These are phyloP conservation scores for Periphyllus acericola DNA, from an alignment of 2,888 invertebrate genomes.

Conservation along the genomic window DNA sequence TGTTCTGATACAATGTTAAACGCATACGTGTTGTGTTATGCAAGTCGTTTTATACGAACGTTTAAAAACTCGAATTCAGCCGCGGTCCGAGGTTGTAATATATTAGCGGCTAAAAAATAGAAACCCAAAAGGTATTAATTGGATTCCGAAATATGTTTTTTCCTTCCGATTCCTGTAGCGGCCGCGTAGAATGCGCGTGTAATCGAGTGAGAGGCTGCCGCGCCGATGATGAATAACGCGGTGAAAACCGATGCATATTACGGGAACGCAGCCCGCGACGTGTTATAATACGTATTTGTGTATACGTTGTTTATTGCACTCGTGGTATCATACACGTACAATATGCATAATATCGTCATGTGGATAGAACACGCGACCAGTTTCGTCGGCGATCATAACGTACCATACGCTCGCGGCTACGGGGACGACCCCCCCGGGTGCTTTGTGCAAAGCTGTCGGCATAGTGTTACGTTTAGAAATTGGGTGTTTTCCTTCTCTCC, in stretches of 20 bases:
- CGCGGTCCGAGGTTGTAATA: background rate
- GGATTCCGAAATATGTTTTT: background rate
- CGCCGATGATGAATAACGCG: background rate
- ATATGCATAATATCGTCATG: no score
- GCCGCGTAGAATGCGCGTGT: background rate
- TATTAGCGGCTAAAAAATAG: background rate
- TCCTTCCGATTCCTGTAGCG: background rate
- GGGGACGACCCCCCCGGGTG: no score
- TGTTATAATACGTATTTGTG: no score
- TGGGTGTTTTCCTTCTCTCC: no score
- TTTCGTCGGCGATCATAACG: no score
- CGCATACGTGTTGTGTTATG: background rate
- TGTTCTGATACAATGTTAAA: no score
- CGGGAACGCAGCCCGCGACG: background rate
- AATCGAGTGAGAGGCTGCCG: background rate
- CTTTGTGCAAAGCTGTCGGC: no score
- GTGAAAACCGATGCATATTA: background rate
- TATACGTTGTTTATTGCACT: no score
- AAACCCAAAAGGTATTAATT: conserved; percentile 21
- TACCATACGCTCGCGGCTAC: no score
- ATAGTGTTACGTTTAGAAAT: no score
- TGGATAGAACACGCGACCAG: no score
- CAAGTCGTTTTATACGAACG: background rate
- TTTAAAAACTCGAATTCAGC: background rate
- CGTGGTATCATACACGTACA: no score